Conservation (phyloP, 2,113 vertebrate genomes). For the Gymnogyps californianus region DNA sequence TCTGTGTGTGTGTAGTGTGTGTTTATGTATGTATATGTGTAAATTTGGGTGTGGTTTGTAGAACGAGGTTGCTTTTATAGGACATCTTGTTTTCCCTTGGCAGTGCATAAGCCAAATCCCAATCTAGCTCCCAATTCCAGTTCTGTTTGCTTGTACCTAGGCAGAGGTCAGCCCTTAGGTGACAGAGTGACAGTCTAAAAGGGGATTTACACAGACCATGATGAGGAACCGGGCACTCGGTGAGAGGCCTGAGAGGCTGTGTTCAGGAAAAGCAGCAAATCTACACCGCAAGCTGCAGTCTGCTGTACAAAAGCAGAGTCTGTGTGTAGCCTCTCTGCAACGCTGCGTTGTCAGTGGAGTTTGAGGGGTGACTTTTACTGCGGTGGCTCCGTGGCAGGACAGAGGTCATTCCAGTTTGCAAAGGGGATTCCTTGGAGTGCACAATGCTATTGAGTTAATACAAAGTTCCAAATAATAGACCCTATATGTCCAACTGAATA, state of each 20-base stretch:
- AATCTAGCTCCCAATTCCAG: background rate
- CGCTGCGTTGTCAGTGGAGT: fast-evolving
- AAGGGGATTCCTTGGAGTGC: background rate
- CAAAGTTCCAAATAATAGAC: background rate
- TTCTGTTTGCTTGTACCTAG: background rate
- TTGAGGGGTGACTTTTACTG: too few species aligned
- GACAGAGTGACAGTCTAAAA: background rate
- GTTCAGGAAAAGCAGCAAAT: background rate
- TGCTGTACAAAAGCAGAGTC: background rate
- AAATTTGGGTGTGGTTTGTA: background rate
- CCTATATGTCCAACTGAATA: background rate
- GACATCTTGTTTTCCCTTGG: background rate
- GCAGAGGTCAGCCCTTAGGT: background rate
- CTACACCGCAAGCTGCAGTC: fast-evolving
- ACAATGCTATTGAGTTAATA: background rate
- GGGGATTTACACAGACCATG: background rate
- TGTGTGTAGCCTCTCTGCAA: background rate
- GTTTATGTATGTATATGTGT: too few species aligned
- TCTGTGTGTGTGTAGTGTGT: background rate
- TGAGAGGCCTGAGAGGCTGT: background rate
- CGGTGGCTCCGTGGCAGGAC: fast-evolving
- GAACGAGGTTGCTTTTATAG: background rate
- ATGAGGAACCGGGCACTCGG: fast-evolving
- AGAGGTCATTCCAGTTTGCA: background rate
- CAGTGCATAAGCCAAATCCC: background rate